Evolutionary conservation across 2,888 invertebrate genomes (phyloP), one percentile per base, ranked within the genome.

Genomic region (Didymodactylos carnosus): DNA sequence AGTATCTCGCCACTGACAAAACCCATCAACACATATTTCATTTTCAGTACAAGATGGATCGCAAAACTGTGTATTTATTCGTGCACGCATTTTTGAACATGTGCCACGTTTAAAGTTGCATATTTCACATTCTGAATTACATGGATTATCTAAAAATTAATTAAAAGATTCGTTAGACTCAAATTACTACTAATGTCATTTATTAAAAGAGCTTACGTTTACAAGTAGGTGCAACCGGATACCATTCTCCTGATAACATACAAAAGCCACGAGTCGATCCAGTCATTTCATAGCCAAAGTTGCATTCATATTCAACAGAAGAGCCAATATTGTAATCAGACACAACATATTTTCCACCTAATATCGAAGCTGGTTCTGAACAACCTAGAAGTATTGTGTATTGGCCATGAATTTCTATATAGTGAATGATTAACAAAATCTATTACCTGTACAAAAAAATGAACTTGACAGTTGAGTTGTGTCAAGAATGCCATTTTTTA

Each of bases 111-210:
- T 35, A n/a, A 35, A n/a, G 14, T 62, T 35, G 16, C 62, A 62
- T n/a, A 62, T n/a, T 62, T 62, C 62, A 62, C 62, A 62, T 6
- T 62, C 62, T 19, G 29, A 27, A 35, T 29, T 35, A n/a, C 62
- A 62, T 62, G 62, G 62, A 62, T 62, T 62, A 62, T 62, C 62
- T 62, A 62, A n/a, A n/a, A n/a, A n/a, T n/a, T n/a, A n/a, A n/a
- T n/a, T n/a, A n/a, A n/a, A n/a, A n/a, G n/a, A n/a, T n/a, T n/a
- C n/a, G n/a, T n/a, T n/a, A n/a, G n/a, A n/a, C n/a, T n/a, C n/a
- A n/a, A n/a, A n/a, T n/a, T n/a, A n/a, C n/a, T n/a, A n/a, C n/a
- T n/a, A n/a, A n/a, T n/a, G n/a, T n/a, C n/a, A n/a, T 2, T 3
- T 19, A 35, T 27, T 10, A 27, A 3, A n/a, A 8, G 7, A 13